Conservation (phyloP, 2,888 invertebrate genomes). For the Byasa hedistus region DNA sequence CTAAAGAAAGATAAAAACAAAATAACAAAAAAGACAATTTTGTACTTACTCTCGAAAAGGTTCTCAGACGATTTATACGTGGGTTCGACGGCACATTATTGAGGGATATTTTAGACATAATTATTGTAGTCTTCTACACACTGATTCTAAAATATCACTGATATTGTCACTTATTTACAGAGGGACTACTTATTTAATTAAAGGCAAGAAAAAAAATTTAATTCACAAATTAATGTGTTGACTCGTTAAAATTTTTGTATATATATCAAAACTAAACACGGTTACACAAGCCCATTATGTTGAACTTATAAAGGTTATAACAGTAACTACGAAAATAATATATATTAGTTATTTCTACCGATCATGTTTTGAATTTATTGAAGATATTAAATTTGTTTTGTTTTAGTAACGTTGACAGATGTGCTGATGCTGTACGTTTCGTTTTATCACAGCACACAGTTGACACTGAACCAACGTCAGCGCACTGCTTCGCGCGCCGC, state of each 20-base stretch:
- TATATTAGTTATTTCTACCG: slow-evolving; percentile 24
- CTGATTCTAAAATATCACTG: slow-evolving; percentile 49
- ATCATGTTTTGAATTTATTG: slow-evolving; percentile 29
- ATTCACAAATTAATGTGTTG: slow-evolving; percentile 55
- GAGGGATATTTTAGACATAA: slow-evolving; percentile 74
- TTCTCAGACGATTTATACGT: slow-evolving; percentile 69
- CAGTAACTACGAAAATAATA: slow-evolving; percentile 27
- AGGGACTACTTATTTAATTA: slow-evolving; percentile 33
- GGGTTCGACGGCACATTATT: slow-evolving; percentile 75
- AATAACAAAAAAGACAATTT: slow-evolving; percentile 27
- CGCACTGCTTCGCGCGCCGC: slow-evolving; percentile 55
- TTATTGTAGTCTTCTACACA: slow-evolving; percentile 41
- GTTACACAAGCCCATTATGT: slow-evolving; percentile 54
- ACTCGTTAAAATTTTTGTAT: slow-evolving; percentile 54
- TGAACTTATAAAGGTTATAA: slow-evolving; percentile 27
- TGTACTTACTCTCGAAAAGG: slow-evolving; percentile 71
- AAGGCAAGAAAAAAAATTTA: slow-evolving; percentile 33
- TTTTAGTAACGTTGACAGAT: slow-evolving; percentile 37
- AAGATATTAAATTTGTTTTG: slow-evolving; percentile 26
- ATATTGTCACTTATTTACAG: slow-evolving; percentile 44
- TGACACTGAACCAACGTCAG: slow-evolving; percentile 35
- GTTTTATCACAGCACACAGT: slow-evolving; percentile 46
- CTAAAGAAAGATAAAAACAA: not conserved
- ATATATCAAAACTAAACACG: slow-evolving; percentile 52
- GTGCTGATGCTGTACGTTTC: slow-evolving; percentile 51